Conservation (phyloP, 2,113 vertebrate genomes). For the Apodemus speciosus region DNA sequence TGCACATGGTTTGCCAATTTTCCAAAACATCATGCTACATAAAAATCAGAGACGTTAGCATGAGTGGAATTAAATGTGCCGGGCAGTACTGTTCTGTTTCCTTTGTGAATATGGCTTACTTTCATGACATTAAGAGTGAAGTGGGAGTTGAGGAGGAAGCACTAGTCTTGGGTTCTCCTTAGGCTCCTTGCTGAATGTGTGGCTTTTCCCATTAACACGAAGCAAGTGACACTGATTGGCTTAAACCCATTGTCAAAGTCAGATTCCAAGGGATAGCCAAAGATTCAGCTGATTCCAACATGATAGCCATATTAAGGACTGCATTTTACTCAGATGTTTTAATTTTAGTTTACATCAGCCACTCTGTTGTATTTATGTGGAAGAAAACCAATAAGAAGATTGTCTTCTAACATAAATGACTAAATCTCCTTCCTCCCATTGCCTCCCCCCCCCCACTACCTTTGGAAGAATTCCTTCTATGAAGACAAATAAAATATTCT, state of each 20-base stretch:
- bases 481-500: too few species aligned
- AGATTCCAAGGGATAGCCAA: background rate
- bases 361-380: background rate
- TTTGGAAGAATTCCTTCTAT: background rate
- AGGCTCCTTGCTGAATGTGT: background rate
- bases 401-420: background rate
- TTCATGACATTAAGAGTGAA: background rate
- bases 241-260: background rate
- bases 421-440: background rate
- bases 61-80: background rate
- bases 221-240: background rate
- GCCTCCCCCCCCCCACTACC: too few species aligned
- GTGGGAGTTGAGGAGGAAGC: too few species aligned
- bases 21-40: conserved; percentile 6
- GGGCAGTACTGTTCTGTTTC: background rate
- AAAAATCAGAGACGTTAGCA: background rate
- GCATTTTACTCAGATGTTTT: background rate
- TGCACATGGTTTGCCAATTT: background rate
- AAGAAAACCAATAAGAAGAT: background rate
- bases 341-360: too few species aligned
- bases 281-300: background rate
- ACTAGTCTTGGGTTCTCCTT: background rate
- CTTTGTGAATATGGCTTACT: background rate
- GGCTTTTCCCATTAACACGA: background rate
- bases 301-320: background rate